Percentiles rank a stretch among this genome's conserved stretches.
These are phyloP conservation scores for Pelodytes ibericus DNA, from an alignment of 2,797 vertebrate genomes.

Conservation along the genomic window DNA sequence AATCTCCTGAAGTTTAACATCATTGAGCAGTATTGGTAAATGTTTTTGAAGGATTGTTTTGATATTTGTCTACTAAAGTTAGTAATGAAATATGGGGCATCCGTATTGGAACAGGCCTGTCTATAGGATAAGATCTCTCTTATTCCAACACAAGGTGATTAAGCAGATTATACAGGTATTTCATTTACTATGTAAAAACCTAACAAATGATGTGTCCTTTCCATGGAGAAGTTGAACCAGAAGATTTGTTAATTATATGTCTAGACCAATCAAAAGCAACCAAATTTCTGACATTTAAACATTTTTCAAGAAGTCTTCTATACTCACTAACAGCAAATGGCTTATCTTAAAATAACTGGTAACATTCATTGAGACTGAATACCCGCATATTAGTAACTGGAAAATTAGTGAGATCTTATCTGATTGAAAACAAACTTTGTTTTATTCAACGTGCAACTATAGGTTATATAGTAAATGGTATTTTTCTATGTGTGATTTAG, in stretches of 20 bases:
- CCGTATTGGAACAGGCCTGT: too few species aligned
- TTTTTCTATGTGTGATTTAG: constrained; percentile 8
- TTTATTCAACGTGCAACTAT: background rate
- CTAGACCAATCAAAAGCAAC: background rate
- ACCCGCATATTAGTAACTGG: background rate
- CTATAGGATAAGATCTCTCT: too few species aligned
- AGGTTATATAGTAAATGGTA: background rate
- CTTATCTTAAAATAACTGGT: background rate
- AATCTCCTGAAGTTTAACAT: too few species aligned
- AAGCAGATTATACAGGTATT: too few species aligned
- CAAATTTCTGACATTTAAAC: background rate
- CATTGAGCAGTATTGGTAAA: too few species aligned
- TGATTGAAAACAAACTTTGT: background rate
- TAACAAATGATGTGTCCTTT: too few species aligned
- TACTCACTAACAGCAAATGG: background rate
- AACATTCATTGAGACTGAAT: background rate
- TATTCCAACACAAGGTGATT: too few species aligned
- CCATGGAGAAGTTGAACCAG: background rate
- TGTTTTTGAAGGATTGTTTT: too few species aligned
- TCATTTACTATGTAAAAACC: too few species aligned
- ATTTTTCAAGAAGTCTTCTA: background rate
- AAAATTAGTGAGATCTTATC: constrained; percentile 1
- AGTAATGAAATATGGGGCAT: too few species aligned
- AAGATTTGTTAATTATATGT: background rate
- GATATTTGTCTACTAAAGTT: too few species aligned